A percentile compares a stretch with the other conserved stretches of the same genome.
These are phyloP conservation scores for Vanacampus margaritifer DNA, from an alignment of 2,113 vertebrate species.

Conservation along the genomic window DNA sequence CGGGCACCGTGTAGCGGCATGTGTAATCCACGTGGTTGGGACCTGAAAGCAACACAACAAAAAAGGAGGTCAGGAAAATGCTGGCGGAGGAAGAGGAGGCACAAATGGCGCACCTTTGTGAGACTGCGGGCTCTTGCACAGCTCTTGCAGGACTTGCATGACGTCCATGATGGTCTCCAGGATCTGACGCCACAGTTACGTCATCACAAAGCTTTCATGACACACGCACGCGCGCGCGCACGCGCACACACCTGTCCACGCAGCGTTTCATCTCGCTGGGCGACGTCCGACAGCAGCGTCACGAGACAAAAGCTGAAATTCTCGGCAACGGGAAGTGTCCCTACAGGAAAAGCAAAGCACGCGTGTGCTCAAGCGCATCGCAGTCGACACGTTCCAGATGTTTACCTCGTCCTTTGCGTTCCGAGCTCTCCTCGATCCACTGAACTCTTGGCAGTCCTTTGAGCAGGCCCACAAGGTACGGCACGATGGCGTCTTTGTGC, in stretches of 20 bases:
- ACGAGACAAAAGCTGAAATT: constrained; percentile 94
- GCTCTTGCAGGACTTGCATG: constrained; percentile 86
- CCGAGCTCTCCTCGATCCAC: constrained; percentile 94
- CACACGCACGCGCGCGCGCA: not conserved
- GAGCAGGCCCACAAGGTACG: constrained; percentile 88
- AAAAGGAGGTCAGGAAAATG: not conserved
- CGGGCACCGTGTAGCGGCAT: constrained; percentile 87
- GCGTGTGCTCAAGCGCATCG: not conserved
- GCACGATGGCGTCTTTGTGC: constrained; percentile 90
- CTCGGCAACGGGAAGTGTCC: constrained; percentile 87
- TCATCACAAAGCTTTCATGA: not conserved
- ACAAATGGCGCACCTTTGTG: constrained; percentile 81
- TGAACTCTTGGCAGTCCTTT: constrained; percentile 91
- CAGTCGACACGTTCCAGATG: too few relatives aligned
- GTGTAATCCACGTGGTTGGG: constrained; percentile 78
- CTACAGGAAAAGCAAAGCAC: constrained; percentile 55
- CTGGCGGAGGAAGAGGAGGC: not conserved
- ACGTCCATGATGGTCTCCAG: constrained; percentile 86
- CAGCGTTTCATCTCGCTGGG: constrained; percentile 81
- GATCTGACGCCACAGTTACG: constrained; percentile 71
- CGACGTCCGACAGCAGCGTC: constrained; percentile 87
- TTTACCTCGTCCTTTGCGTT: constrained; percentile 84
- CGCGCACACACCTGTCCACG: constrained; percentile 77
- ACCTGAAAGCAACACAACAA: not conserved
- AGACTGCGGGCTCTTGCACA: constrained; percentile 83